phyloP scores from a whole-genome alignment of 2,888 invertebrate species.

The Synergus laeviventris region DNA sequence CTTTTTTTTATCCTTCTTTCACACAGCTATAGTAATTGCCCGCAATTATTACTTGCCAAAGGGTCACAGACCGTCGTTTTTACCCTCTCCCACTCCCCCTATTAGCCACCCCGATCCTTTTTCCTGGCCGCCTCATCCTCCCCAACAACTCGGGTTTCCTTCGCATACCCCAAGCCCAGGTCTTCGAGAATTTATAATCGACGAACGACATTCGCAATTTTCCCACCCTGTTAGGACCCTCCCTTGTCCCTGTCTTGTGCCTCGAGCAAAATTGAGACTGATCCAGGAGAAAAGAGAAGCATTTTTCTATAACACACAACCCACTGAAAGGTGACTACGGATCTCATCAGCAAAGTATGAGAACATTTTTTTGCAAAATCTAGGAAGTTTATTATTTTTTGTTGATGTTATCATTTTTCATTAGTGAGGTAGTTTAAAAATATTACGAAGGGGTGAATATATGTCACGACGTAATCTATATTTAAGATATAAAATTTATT shows the following conservation, averaged over 20 bases:
- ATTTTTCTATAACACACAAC: neutral
- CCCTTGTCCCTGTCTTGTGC: slow-evolving; percentile 51
- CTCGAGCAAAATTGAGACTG: slow-evolving; percentile 54
- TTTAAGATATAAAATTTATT: neutral
- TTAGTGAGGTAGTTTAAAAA: neutral
- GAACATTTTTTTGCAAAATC: neutral
- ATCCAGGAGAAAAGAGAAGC: neutral
- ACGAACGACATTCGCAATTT: slow-evolving; percentile 63
- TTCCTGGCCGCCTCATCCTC: slow-evolving; percentile 36
- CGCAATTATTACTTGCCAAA: slow-evolving; percentile 68
- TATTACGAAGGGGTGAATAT: neutral
- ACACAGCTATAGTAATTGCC: slow-evolving; percentile 68
- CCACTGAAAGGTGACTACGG: neutral
- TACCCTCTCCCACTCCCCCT: slow-evolving; percentile 43
- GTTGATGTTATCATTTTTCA: neutral
- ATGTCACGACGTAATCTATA: no score
- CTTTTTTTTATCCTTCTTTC: slow-evolving; percentile 57
- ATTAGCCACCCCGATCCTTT: slow-evolving; percentile 11
- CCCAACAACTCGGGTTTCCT: slow-evolving; percentile 38
- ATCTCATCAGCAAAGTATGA: neutral
- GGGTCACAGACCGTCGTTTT: slow-evolving; percentile 61
- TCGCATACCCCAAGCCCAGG: slow-evolving; percentile 42
- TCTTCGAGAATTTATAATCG: slow-evolving; percentile 62
- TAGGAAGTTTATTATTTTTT: neutral
- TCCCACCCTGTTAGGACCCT: slow-evolving; percentile 54